Conservation (phyloP, 1,140 invertebrate genomes). For the Neelides sp. region DNA sequence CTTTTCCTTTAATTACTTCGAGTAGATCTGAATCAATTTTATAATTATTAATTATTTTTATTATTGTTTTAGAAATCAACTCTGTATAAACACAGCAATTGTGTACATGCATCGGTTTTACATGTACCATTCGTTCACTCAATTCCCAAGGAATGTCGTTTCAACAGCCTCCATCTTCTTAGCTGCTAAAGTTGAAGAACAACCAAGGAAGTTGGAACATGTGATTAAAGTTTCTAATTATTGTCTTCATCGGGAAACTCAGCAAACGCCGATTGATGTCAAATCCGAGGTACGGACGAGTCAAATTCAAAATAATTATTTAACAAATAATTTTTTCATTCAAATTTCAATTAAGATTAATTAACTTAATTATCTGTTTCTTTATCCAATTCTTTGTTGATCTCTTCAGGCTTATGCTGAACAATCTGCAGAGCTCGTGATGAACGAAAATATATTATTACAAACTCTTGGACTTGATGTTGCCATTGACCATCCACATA, state of each 20-base stretch:
- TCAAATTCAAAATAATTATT: neutral
- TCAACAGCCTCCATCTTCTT: constrained; percentile 79
- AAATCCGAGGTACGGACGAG: constrained; percentile 53
- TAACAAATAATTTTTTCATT: constrained; percentile 8
- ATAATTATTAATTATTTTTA: constrained; percentile 4
- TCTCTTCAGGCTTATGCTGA: constrained; percentile 61
- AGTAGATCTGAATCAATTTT: constrained; percentile 6
- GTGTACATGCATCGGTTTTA: constrained; percentile 99
- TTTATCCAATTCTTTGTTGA: no score
- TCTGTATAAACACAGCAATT: constrained; percentile 88
- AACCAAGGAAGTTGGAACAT: constrained; percentile 89
- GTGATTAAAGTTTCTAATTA: constrained; percentile 81
- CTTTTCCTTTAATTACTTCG: constrained; percentile 1
- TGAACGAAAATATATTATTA: constrained; percentile 88
- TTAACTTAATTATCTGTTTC: constrained; percentile 32
- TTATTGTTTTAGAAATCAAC: constrained; percentile 51
- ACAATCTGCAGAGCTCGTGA: constrained; percentile 75
- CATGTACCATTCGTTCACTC: constrained; percentile 79
- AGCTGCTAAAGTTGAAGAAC: constrained; percentile 94
- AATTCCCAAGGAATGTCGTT: constrained; percentile 69
- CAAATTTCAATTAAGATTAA: neutral
- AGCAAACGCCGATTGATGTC: constrained; percentile 46
- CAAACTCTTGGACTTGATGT: constrained; percentile 95
- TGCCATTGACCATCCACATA: constrained; percentile 92
- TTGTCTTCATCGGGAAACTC: constrained; percentile 49